phyloP scores from a whole-genome alignment of 2,888 invertebrate genomes.

The Eupeodes latifasciatus region DNA sequence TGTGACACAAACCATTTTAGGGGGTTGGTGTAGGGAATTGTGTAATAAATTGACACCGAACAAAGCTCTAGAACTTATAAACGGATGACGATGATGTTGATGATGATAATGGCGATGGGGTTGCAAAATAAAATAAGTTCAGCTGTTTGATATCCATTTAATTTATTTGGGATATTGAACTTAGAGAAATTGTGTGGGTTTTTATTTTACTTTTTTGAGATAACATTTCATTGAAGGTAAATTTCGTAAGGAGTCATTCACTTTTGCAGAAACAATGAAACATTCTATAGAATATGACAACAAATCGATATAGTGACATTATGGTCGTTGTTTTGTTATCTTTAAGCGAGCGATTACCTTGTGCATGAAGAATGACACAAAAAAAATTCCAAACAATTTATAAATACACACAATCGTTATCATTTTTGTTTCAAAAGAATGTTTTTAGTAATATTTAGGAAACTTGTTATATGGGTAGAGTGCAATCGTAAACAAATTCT shows the following conservation, averaged over 20 bases:
- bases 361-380: slow-evolving; percentile 11
- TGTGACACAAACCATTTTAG: slow-evolving; percentile 47
- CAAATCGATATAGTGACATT: slow-evolving; percentile 21
- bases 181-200: slow-evolving; percentile 33
- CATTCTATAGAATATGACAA: slow-evolving; percentile 13
- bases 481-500: neutral
- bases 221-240: slow-evolving; percentile 6
- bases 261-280: slow-evolving; percentile 36
- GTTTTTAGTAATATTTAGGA: slow-evolving; percentile 38
- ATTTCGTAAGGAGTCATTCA: slow-evolving; percentile 64
- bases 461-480: neutral
- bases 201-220: slow-evolving; percentile 11
- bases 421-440: slow-evolving; percentile 47
- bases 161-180: neutral
- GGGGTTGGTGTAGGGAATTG: slow-evolving; percentile 49
- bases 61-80: slow-evolving; percentile 47
- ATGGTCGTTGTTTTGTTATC: slow-evolving; percentile 50
- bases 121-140: slow-evolving; percentile 17
- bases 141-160: neutral
- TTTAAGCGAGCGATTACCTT: slow-evolving; percentile 42
- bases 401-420: slow-evolving; percentile 20
- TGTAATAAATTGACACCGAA: slow-evolving; percentile 69
- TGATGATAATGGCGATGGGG: neutral
- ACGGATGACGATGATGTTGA: neutral
- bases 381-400: slow-evolving; percentile 32